Evolutionary conservation across 2,113 vertebrate genomes (phyloP).

Genomic region (Phoenicopterus ruber): DNA sequence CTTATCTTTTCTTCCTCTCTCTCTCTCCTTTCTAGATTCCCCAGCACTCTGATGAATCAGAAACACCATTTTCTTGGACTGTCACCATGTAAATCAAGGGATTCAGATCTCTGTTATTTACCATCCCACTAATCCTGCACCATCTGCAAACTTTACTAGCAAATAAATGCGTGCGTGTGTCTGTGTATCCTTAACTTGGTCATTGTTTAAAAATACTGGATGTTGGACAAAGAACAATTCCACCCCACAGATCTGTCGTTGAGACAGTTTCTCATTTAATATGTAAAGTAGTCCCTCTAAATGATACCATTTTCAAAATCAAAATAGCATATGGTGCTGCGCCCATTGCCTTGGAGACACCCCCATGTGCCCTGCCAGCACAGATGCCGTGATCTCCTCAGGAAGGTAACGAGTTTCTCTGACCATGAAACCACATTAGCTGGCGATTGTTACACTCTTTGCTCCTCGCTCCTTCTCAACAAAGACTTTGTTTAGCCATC

Average conservation of each 20-base stretch:
- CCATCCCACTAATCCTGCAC: background rate
- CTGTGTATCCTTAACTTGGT: background rate
- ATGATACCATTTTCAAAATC: background rate
- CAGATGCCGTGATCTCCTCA: rapidly evolving
- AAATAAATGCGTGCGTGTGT: background rate
- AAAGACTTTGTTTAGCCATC: background rate
- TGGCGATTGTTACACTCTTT: rapidly evolving
- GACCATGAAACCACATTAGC: background rate
- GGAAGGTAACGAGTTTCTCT: background rate
- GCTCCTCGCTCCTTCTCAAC: background rate
- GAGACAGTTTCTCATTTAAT: background rate
- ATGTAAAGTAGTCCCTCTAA: background rate
- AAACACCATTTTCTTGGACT: background rate
- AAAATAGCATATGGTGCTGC: background rate
- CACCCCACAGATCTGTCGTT: background rate
- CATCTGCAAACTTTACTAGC: background rate
- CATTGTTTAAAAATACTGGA: background rate
- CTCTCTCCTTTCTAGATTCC: background rate
- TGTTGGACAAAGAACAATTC: background rate
- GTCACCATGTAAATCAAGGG: background rate
- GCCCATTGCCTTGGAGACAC: background rate
- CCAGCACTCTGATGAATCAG: background rate
- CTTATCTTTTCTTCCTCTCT: background rate
- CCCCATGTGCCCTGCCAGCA: background rate
- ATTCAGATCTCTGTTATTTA: background rate